Evolutionary conservation across 2,888 invertebrate species (phyloP), one percentile per base, ranked within the genome.

Genomic region (Lepidonotus clava): DNA sequence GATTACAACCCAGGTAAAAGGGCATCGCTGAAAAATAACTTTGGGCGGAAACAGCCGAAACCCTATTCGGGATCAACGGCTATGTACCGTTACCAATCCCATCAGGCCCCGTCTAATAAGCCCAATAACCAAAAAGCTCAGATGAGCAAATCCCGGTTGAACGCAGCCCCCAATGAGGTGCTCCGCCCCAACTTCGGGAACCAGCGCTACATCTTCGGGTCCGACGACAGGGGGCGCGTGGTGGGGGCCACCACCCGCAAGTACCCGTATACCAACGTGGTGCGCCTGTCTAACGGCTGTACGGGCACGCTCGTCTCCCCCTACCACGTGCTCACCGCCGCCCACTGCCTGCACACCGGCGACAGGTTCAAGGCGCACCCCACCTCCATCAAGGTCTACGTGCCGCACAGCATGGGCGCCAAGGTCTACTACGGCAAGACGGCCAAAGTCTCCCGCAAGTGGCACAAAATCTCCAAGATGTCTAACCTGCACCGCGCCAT

Each of bases 291-390:
- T 2, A 90, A 91, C 61, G 93, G 93, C 0, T 93, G 93, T 86
- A 92, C 92, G 2, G 93, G 93, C 24, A 92, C 93, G 0, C 90
- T 93, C 24, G 88, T 93, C 0, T 91, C 93, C 8, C 90, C 91
- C 1, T 80, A 87, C 1, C 92, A 91, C 86, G 92, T 93, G n/a
- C 88, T 93, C 0, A 92, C 92, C 2, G 92, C 92, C n/a, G 93
- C 92, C 1, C 93, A 93, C 86, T 93, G 93, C 87, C 91, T 93
- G 34, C 93, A 93, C 86, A 90, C 91, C 77, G 92, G 93, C 0
- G 56, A 88, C 21, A 77, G 24, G 24, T 92, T 92, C 87, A 91
- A 90, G 85, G 84, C 89, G 46, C 90, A 91, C 36, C 87, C 92
- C 51, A 90, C 91, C 86, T 90, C 91, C 90, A 87, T 93, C 46